Conservation (phyloP, 1,140 invertebrate genomes). For the Dinoponera quadriceps region DNA sequence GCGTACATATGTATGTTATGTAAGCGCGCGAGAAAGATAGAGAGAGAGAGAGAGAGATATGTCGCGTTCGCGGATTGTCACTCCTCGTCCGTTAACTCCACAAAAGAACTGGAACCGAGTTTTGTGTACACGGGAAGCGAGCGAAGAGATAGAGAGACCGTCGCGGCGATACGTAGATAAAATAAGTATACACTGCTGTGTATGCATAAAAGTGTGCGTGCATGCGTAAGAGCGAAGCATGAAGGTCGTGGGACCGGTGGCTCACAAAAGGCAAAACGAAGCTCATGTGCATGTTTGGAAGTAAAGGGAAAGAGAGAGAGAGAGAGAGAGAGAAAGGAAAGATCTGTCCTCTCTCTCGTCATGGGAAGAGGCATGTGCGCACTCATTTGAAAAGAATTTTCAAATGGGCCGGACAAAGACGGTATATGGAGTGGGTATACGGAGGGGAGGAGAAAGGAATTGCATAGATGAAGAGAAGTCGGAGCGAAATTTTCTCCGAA, state of each 20-base stretch:
- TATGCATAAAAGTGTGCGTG: neutral
- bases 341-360: no score
- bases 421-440: no score
- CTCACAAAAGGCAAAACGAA: slow-evolving; percentile 52
- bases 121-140: neutral
- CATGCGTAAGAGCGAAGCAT: slow-evolving; percentile 34
- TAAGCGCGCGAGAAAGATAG: neutral
- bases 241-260: slow-evolving; percentile 61
- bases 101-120: slow-evolving; percentile 9
- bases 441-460: no score
- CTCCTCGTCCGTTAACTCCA: slow-evolving; percentile 34
- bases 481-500: no score
- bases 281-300: slow-evolving; percentile 24
- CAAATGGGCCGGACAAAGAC: no score
- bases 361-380: no score
- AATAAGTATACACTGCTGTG: neutral
- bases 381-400: no score
- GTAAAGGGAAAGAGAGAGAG: slow-evolving; percentile 14
- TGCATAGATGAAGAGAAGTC: no score
- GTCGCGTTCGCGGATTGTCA: slow-evolving; percentile 36
- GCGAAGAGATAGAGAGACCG: neutral
- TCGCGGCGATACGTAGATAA: slow-evolving; percentile 10
- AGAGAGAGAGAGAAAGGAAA: no score
- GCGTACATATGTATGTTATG: neutral
- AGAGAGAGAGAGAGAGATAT: neutral